Conservation (phyloP, 2,888 invertebrate genomes). For the Tholera decimalis region DNA sequence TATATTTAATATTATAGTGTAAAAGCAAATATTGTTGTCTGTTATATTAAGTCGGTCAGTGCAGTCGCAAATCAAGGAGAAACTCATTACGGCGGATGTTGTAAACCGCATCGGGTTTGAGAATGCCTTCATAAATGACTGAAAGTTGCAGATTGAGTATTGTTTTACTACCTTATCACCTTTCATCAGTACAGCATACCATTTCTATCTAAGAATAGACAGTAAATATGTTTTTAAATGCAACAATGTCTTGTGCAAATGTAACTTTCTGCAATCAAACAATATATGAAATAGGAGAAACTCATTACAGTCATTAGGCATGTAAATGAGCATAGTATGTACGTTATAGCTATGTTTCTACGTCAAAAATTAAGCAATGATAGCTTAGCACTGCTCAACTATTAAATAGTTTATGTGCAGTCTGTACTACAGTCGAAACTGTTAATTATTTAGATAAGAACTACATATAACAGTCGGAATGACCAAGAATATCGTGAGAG, state of each 20-base stretch:
- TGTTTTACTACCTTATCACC: constrained; percentile 1
- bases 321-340: constrained; percentile 38
- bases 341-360: constrained; percentile 12
- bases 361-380: constrained; percentile 6
- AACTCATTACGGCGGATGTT: constrained; percentile 27
- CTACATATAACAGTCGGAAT: neutral
- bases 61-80: constrained; percentile 37
- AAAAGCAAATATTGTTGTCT: constrained; percentile 24
- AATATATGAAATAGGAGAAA: constrained; percentile 21
- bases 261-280: constrained; percentile 25
- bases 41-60: constrained; percentile 24
- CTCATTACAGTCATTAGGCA: constrained; percentile 42
- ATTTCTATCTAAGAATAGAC: neutral
- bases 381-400: neutral
- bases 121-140: neutral
- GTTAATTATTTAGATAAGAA: neutral
- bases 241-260: constrained; percentile 25
- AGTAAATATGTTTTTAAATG: constrained; percentile 19
- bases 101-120: constrained; percentile 18
- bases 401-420: neutral
- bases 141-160: constrained; percentile 30
- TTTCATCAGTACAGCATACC: constrained; percentile 10
- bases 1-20: constrained; percentile 1
- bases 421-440: neutral
- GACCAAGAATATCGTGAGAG: neutral